Evolutionary conservation across 2,797 vertebrate species (phyloP).

Genomic region (Sorex maritimensis): DNA sequence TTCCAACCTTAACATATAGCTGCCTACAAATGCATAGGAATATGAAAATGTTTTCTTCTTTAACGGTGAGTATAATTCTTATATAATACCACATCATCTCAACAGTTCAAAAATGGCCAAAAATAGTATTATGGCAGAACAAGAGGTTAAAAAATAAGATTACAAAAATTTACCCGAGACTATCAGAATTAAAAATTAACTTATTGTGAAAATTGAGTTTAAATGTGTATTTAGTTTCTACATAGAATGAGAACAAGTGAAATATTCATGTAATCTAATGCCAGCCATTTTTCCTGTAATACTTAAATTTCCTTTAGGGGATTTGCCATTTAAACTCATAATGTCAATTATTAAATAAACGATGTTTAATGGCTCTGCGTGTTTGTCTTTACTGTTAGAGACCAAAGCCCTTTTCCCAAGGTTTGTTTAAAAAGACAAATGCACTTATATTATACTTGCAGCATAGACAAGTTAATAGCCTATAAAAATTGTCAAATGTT

Average conservation of each 20-base stretch:
- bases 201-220: not conserved
- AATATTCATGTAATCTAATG: no score
- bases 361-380: no score
- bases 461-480: no score
- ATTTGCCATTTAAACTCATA: not conserved
- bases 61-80: not conserved
- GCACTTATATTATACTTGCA: not conserved
- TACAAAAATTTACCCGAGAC: not conserved
- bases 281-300: not conserved
- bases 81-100: not conserved
- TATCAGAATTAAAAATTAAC: conserved; percentile 12
- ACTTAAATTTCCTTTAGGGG: not conserved
- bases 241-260: no score
- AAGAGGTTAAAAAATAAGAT: conserved; percentile 13
- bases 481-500: no score
- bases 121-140: not conserved
- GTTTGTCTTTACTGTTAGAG: no score
- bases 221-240: no score
- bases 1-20: not conserved
- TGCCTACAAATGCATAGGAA: not conserved
- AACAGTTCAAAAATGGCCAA: not conserved
- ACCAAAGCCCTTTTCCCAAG: not conserved
- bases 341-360: not conserved
- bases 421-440: not conserved
- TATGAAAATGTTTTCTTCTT: not conserved